These are phyloP conservation scores for Sebastes trivittatus DNA, from an alignment of 2,797 vertebrate species.

Conservation along the genomic window DNA sequence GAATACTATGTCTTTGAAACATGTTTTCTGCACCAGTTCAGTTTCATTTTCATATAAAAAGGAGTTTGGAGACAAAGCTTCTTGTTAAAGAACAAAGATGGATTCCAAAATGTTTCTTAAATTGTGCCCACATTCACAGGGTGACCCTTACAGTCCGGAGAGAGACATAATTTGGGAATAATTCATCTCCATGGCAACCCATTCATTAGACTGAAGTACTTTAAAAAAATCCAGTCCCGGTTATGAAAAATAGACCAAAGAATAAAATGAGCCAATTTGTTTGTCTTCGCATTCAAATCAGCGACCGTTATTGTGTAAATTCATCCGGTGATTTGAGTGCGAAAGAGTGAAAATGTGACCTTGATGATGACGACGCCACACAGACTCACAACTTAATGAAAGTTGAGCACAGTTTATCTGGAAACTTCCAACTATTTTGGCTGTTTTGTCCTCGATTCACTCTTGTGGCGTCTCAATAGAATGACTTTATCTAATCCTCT, in stretches of 20 bases:
- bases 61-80: not conserved
- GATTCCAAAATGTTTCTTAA: not conserved
- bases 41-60: not conserved
- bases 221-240: not conserved
- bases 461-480: not conserved
- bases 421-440: not conserved
- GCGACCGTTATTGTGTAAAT: not conserved
- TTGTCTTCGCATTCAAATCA: not conserved
- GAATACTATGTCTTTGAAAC: not conserved
- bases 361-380: not conserved
- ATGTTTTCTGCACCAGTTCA: not conserved
- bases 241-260: not conserved
- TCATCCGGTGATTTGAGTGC: not conserved
- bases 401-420: not conserved
- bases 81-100: not conserved
- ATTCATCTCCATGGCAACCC: slow-evolving; percentile 14
- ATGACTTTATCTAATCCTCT: not conserved
- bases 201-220: not conserved
- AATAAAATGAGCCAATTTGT: not conserved
- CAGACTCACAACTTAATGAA: not conserved
- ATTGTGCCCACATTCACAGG: not conserved
- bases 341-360: not conserved
- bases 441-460: not conserved
- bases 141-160: not conserved
- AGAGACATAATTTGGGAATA: not conserved